Evolutionary conservation across 2,888 invertebrate genomes (phyloP), one percentile per base, ranked within the genome.

Genomic region (Acanthosepion lycidas): DNA sequence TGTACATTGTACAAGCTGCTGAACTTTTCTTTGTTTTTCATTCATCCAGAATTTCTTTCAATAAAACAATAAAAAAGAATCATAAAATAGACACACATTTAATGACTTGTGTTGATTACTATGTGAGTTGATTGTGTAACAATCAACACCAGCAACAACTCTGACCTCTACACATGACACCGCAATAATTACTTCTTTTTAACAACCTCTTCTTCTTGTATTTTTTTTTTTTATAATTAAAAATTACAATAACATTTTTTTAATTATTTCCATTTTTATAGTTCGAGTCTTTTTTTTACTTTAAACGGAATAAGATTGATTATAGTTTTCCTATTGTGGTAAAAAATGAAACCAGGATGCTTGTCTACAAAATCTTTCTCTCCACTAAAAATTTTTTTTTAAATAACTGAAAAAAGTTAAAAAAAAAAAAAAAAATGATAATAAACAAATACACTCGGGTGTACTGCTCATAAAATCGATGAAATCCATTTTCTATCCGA

Each of bases 161-260:
- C 78, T 78, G 78, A n/a, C 78, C 78, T 78, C 78, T 78, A 78
- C 78, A 78, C 78, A 78, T n/a, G 78, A 78, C 78, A 78, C 12
- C 9, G 12, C 78, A 78, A n/a, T 15, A 78, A 78, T n/a, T 78
- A 78, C 78, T n/a, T 78, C 23, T 78, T 78, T 78, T n/a, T 9
- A 9, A 2, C 3, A 12, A 23, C 1, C 26, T 59, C 78, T 8
- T 64, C 78, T 8, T 64, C 78, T n/a, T 33, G 15, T 12, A n/a
- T 15, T n/a, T 78, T n/a, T 15, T n/a, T 15, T n/a, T 78, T n/a
- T 78, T 33, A n/a, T 8, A 15, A 9, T 15, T n/a, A 15, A 78
- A 15, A 78, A 78, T n/a, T n/a, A n/a, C 33, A 78, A n/a, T 78
- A n/a, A 6, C n/a, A 18, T n/a, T 0, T 33, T 33, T 42, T 20